Evolutionary conservation across 1,140 invertebrate species (phyloP).

Genomic region (Tetragnatha versicolor): DNA sequence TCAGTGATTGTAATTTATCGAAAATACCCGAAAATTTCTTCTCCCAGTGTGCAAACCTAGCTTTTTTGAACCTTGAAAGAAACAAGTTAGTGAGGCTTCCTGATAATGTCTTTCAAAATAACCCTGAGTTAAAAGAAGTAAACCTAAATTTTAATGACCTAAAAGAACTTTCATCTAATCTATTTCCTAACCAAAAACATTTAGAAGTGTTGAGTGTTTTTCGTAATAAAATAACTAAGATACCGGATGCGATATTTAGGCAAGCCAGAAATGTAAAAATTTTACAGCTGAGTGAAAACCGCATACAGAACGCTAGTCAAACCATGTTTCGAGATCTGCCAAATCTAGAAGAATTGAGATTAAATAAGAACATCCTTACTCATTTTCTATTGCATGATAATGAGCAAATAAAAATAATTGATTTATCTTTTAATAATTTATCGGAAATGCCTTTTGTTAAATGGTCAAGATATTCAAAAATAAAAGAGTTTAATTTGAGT

Average conservation of each 20-base stretch:
- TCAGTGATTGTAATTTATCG: slow-evolving; percentile 55
- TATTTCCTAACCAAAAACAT: slow-evolving; percentile 66
- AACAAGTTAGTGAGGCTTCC: slow-evolving; percentile 36
- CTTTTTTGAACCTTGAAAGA: background rate
- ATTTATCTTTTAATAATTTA: slow-evolving; percentile 49
- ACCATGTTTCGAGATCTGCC: slow-evolving; percentile 45
- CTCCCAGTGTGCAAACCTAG: background rate
- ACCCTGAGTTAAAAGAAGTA: slow-evolving; percentile 71
- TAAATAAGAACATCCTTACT: slow-evolving; percentile 54
- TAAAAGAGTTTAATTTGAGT: slow-evolving; percentile 55
- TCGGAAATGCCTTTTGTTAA: slow-evolving; percentile 11
- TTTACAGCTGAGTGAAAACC: slow-evolving; percentile 54
- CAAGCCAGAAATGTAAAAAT: slow-evolving; percentile 51
- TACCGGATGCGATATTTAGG: slow-evolving; percentile 46
- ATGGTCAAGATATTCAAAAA: slow-evolving; percentile 52
- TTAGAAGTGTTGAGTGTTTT: slow-evolving; percentile 41
- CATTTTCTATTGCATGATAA: slow-evolving; percentile 33
- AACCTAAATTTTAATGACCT: slow-evolving; percentile 82
- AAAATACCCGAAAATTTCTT: slow-evolving; percentile 25
- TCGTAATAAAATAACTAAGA: slow-evolving; percentile 45
- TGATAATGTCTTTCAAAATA: slow-evolving; percentile 36
- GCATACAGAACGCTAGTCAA: slow-evolving; percentile 38
- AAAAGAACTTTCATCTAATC: slow-evolving; percentile 75
- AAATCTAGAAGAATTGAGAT: slow-evolving; percentile 53
- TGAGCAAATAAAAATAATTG: slow-evolving; percentile 13